Base-by-base conservation (phyloP, 1,140 invertebrate species). In the Pseudomyrmex pallidus region DNA sequence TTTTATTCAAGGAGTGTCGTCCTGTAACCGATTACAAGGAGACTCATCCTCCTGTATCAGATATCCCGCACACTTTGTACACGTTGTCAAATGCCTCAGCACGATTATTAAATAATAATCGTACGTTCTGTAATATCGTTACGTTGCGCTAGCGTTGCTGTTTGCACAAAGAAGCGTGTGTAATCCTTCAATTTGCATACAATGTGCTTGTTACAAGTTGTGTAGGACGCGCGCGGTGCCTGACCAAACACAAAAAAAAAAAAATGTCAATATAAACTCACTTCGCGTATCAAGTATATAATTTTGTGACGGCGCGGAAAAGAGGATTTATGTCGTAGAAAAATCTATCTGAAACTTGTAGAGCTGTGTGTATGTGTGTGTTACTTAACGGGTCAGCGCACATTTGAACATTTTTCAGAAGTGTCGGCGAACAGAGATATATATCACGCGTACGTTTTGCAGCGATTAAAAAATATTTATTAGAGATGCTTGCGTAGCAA, bases 181-280 rank as follows among this genome's bases (percentile, higher is more conserved):
- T 35, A 35, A 35, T 70, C 59, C 76, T 78, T 78, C 76, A 44
- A 78, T 78, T 78, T 78, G 76, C 76, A 78, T 78, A 78, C 76
- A 78, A 78, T 78, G 8, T 57, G 66, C 76, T 78, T 48, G 63
- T 78, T 78, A 78, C 64, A 44, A 78, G 64, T 44, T 59, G 22
- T 20, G 48, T 17, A 35, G 52, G n/a, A 25, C 68, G 25, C 52
- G 12, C 13, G 50, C 20, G 64, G 64, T 78, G 52, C 17, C 52
- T 68, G 74, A 22, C 20, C 15, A 35, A 35, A 7, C 64, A 54
- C 12, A 78, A 44, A n/a, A 70, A 78, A 70, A 35, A 35, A 35
- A 35, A 35, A 35, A 70, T 59, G 44, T 48, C 76, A 70, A 59
- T 59, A n/a, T 44, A 59, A 78, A 64, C 48, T 68, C 52, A 20